phyloP scores from a whole-genome alignment of 2,113 vertebrate genomes.

The Calidris pugnax region DNA sequence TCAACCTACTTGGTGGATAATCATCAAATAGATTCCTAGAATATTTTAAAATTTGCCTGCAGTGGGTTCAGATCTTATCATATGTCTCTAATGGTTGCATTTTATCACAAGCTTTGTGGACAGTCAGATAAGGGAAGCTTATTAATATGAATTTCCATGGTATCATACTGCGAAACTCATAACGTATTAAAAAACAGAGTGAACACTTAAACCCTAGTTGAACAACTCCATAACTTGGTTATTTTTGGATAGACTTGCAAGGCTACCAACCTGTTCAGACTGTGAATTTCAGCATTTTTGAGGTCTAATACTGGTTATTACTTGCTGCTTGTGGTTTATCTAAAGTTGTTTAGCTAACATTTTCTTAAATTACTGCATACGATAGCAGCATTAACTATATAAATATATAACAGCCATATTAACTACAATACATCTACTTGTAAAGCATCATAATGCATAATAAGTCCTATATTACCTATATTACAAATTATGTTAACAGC shows the following conservation, averaged over 20 bases:
- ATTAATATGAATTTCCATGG: neutral
- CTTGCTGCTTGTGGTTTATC: neutral
- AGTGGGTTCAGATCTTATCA: neutral
- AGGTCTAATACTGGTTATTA: neutral
- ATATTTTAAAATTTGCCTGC: neutral
- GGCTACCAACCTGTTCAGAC: neutral
- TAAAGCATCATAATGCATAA: neutral
- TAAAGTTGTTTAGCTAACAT: neutral
- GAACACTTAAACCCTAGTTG: neutral
- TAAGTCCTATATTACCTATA: neutral
- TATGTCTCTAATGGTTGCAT: neutral
- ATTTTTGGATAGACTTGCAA: neutral
- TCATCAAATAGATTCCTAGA: neutral
- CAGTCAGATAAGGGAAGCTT: neutral
- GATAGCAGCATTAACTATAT: neutral
- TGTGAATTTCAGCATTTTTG: neutral
- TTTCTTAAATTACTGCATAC: neutral
- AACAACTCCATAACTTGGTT: neutral
- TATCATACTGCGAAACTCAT: neutral
- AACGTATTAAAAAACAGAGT: fast-evolving
- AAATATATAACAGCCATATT: too few relatives aligned
- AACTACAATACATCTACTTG: neutral
- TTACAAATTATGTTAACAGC: neutral
- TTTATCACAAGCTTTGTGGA: neutral
- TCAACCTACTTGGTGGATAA: neutral